A percentile compares a stretch with the other conserved stretches of the same genome.
These are phyloP conservation scores for Himalopsyche japonica DNA, from an alignment of 2,888 invertebrate genomes.

Conservation along the genomic window DNA sequence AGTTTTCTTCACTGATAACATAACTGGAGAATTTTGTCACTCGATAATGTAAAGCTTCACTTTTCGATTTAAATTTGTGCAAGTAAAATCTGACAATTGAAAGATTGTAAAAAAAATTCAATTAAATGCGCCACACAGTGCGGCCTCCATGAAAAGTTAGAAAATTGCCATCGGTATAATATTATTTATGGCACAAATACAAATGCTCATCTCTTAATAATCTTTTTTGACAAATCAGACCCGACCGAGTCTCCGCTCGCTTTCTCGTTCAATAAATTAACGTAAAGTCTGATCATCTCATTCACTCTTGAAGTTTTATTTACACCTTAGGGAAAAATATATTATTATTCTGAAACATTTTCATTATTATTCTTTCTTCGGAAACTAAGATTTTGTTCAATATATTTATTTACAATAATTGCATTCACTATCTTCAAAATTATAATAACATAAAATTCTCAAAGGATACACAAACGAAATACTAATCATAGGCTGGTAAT, in stretches of 20 bases:
- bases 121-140: slow-evolving; percentile 5
- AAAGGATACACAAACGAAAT: slow-evolving; percentile 14
- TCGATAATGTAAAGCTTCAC: no score
- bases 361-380: neutral
- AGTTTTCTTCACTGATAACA: neutral
- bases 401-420: slow-evolving; percentile 15
- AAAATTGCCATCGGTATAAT: slow-evolving; percentile 19
- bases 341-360: slow-evolving; percentile 23
- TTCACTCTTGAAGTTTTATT: neutral
- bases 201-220: neutral
- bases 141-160: neutral
- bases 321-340: slow-evolving; percentile 28
- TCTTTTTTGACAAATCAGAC: neutral
- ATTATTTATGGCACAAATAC: slow-evolving; percentile 28
- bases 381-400: slow-evolving; percentile 6
- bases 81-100: neutral
- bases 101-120: neutral
- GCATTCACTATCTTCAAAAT: neutral
- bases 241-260: neutral
- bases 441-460: slow-evolving; percentile 15
- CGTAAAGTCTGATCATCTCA: neutral
- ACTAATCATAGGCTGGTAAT: slow-evolving; percentile 12
- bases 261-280: neutral
- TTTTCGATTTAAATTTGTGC: no score
- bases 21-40: no score